phyloP scores from a whole-genome alignment of 2,888 invertebrate genomes.

The Drosophila pseudotakahashii region DNA sequence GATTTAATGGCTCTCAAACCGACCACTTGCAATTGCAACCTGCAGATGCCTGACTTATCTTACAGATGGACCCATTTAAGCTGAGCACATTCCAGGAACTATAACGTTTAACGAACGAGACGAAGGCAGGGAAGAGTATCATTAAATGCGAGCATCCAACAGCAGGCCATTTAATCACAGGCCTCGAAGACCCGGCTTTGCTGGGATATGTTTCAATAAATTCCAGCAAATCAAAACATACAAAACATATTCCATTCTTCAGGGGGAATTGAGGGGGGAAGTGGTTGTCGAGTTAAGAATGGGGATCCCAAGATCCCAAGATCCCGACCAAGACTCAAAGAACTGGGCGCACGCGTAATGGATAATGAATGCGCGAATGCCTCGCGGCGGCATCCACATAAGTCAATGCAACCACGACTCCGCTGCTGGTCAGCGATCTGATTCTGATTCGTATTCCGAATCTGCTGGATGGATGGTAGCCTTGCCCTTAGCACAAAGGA shows the following conservation, averaged over 20 bases:
- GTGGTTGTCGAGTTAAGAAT: background rate
- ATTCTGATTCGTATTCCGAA: conserved; percentile 29
- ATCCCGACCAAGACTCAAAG: conserved; percentile 10
- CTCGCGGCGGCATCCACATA: conserved; percentile 56
- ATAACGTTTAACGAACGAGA: conserved; percentile 60
- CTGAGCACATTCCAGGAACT: conserved; percentile 62
- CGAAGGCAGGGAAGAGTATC: conserved; percentile 46
- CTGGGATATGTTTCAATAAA: conserved; percentile 73
- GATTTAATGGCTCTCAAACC: conserved; percentile 6
- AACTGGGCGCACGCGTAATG: conserved; percentile 64
- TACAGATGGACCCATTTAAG: conserved; percentile 29
- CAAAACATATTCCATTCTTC: conserved; percentile 37
- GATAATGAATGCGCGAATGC: conserved; percentile 74
- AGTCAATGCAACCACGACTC: conserved; percentile 41
- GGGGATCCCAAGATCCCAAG: conserved; percentile 10
- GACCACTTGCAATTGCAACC: conserved; percentile 33
- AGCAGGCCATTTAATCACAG: conserved; percentile 70
- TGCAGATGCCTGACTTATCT: conserved; percentile 33
- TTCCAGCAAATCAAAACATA: conserved; percentile 73
- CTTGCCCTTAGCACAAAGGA: conserved; percentile 68
- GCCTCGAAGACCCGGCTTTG: conserved; percentile 29
- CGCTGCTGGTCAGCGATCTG: conserved; percentile 40
- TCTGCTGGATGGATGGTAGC: conserved; percentile 42
- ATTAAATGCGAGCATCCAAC: conserved; percentile 57
- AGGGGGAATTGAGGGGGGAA: background rate